Base-by-base conservation (phyloP, 1,140 invertebrate species). In the Kradibia gibbosae region DNA sequence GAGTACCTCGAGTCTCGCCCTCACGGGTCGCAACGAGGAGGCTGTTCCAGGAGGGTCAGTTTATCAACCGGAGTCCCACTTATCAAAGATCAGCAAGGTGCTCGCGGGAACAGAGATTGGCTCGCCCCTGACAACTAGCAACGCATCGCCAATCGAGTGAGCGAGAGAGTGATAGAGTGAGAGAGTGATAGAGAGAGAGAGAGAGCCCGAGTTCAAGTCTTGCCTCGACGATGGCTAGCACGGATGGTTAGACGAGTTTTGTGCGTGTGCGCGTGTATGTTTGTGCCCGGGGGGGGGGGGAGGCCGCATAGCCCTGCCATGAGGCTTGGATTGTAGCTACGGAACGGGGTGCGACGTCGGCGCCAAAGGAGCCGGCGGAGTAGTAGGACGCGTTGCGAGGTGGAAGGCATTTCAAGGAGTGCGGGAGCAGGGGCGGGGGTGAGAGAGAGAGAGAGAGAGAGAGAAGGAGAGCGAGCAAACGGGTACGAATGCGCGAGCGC, bases 391-490 rank as follows among this genome's bases (percentile, higher is more conserved):
- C 28, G n/a, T 20, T n/a, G 60, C 1, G 25, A 57, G 17, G 15
- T n/a, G 60, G 60, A 3, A 28, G 60, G 25, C 31, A 28, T 7
- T 7, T 7, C 17, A 28, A 8, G 17, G 55, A 17, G 4, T 31
- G 62, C 15, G n/a, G 48, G 62, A 48, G 28, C 25, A 55, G 25
- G 31, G 34, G 25, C 65, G 42, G 62, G 76, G 70, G 60, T 71
- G n/a, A 72, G 13, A 70, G 84, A 77, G 2, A 5, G 25, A 77
- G 34, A 70, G 85, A 82, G 71, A 77, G 83, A 71, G 87, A 90
- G 90, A 91, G 91, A 90, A n/a, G 60, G 60, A 3, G 60, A 28
- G 25, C 31, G 60, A 5, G 5, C 17, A 5, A 28, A 8, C 17
- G 55, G 20, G 4, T 31, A 45, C 15, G n/a, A 31, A 48, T 31